Base-by-base conservation (phyloP, 2,888 invertebrate species). In the Calameuta idolon region DNA sequence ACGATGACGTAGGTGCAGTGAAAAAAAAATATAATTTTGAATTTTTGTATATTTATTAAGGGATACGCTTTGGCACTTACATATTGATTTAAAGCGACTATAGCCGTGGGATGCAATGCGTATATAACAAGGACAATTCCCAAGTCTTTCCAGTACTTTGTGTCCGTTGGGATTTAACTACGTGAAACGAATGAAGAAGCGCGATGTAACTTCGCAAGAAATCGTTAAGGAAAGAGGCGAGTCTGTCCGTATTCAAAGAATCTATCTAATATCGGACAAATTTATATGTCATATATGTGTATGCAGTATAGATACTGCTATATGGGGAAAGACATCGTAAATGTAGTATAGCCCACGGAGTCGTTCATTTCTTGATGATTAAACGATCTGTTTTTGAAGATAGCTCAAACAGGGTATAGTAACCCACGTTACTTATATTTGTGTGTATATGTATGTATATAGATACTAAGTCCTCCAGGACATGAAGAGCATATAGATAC, bases 401-500 rank as follows among this genome's bases (percentile, higher is more conserved):
- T 23, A 55, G 55, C 55, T 55, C 23, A 55, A 55, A 55, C 9
- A 55, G 55, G 55, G 9, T 55, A 55, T 55, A 23, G 55, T 55
- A 23, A 55, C 23, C 55, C 9, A 23, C 83, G 82, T 85, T 85
- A 85, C 82, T 80, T 83, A 85, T 83, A 85, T 84, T 85, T 83
- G 85, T 85, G 81, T 84, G 81, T 84, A 85, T 23, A 40, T 40
- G 5, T 40, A 15, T n/a, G n/a, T 40, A 15, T 40, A 40, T 40
- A 37, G 37, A 37, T 40, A 40, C 40, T 5, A 55, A 55, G 55
- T 2, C 55, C 23, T 55, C 23, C 55, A 55, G 23, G 23, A 23
- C 55, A 55, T 2, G 23, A 9, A 55, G 55, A 55, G 55, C 55
- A 55, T 55, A 55, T 55, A 23, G 23, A 55, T 23, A 85, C 81